phyloP scores from a whole-genome alignment of 92 coral and sea anemone genomes.

The Palythoa heliodiscus region DNA sequence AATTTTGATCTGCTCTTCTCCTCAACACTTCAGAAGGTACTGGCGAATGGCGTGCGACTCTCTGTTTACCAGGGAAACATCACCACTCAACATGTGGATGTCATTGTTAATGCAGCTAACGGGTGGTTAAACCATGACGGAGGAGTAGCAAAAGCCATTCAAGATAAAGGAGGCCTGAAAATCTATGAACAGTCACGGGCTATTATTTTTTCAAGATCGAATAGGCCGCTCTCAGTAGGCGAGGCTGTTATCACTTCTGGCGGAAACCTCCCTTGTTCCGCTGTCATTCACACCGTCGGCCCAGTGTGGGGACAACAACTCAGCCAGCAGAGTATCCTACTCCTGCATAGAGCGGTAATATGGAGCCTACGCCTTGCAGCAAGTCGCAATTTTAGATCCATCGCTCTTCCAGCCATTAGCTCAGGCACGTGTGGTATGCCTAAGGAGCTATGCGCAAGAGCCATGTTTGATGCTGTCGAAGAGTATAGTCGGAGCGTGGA shows the following conservation, averaged over 20 bases:
- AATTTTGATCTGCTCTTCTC: background rate
- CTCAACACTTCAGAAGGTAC: background rate
- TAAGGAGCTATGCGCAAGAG: slow-evolving; percentile 60
- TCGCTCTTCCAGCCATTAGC: slow-evolving; percentile 91
- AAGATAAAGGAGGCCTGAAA: slow-evolving; percentile 69
- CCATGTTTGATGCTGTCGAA: slow-evolving; percentile 72
- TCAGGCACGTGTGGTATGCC: slow-evolving; percentile 66
- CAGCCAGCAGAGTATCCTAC: slow-evolving; percentile 4
- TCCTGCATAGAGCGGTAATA: slow-evolving; percentile 50
- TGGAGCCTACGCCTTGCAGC: slow-evolving; percentile 60
- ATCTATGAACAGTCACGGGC: slow-evolving; percentile 60
- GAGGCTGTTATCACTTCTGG: slow-evolving; percentile 58
- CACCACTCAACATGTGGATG: slow-evolving; percentile 67
- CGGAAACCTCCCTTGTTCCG: slow-evolving; percentile 69
- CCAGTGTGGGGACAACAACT: slow-evolving; percentile 63
- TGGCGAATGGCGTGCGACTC: slow-evolving; percentile 51
- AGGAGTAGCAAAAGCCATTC: slow-evolving; percentile 88
- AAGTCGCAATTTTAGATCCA: slow-evolving; percentile 37
- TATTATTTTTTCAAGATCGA: background rate
- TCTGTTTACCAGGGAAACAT: slow-evolving; percentile 87
- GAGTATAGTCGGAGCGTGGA: slow-evolving; percentile 33
- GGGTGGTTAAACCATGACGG: slow-evolving; percentile 53
- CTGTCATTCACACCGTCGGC: slow-evolving; percentile 76
- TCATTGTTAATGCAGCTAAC: slow-evolving; percentile 83
- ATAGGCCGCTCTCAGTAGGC: slow-evolving; percentile 35